Conservation (phyloP, 2,797 vertebrate genomes). For the Smutsia temminckii region DNA sequence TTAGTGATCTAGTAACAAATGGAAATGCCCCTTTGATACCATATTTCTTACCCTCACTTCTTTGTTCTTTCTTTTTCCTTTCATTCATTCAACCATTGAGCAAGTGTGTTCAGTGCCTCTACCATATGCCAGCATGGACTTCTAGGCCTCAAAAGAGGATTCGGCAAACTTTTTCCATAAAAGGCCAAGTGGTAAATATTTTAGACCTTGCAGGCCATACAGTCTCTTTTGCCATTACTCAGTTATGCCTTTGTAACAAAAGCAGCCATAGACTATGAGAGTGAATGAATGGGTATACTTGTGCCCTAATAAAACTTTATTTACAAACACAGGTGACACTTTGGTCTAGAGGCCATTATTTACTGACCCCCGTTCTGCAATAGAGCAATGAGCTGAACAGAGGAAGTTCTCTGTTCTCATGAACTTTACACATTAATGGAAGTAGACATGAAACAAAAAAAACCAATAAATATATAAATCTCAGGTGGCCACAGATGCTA, state of each 20-base stretch:
- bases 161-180: neutral
- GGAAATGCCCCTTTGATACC: neutral
- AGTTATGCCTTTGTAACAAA: neutral
- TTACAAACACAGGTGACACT: neutral
- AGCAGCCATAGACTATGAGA: neutral
- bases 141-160: neutral
- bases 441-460: neutral
- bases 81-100: neutral
- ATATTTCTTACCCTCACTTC: neutral
- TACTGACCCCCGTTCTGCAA: neutral
- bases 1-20: neutral
- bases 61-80: neutral
- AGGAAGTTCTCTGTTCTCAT: neutral
- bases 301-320: neutral
- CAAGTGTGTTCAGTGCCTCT: neutral
- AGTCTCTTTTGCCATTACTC: neutral
- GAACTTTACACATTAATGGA: neutral
- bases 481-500: neutral
- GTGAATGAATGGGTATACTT: neutral
- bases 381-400: neutral
- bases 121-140: neutral
- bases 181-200: neutral
- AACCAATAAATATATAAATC: neutral
- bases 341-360: neutral
- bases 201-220: neutral